These are phyloP conservation scores for Tenebrosternarchus preto DNA, from an alignment of 2,113 vertebrate species.

Conservation along the genomic window DNA sequence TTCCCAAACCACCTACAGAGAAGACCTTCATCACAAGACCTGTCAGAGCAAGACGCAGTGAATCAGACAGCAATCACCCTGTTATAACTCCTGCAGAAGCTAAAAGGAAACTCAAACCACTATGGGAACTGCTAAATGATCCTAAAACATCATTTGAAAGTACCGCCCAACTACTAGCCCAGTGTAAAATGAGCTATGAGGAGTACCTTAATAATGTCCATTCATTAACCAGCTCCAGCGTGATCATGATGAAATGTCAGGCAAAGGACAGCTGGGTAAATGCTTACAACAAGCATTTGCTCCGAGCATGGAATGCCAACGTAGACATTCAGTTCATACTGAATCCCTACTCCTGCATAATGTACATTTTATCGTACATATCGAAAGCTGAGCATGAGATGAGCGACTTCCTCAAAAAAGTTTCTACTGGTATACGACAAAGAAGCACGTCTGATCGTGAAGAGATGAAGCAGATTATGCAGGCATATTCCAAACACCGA, in stretches of 20 bases:
- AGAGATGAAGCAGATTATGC: conserved; percentile 52
- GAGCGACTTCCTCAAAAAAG: neutral
- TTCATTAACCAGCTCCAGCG: neutral
- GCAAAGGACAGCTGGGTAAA: conserved; percentile 51
- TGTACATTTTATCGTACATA: conserved; percentile 33
- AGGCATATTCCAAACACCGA: conserved; percentile 55
- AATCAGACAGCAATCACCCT: too few species aligned
- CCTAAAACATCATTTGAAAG: neutral
- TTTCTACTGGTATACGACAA: neutral
- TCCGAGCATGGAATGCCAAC: conserved; percentile 23
- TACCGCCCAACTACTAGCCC: conserved; percentile 16
- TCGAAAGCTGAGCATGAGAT: conserved; percentile 27
- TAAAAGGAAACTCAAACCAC: neutral
- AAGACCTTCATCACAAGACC: conserved; percentile 19
- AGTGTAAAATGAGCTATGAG: neutral
- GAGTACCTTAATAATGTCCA: neutral
- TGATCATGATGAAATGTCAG: conserved; percentile 1
- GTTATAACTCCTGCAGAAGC: neutral
- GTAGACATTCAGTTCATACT: conserved; percentile 19
- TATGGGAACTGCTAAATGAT: conserved; percentile 29
- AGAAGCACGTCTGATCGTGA: conserved; percentile 8
- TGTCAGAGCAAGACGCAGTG: too few species aligned
- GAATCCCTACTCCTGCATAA: conserved; percentile 22
- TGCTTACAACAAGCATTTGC: conserved; percentile 11
- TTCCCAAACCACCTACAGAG: conserved; percentile 36